Base-by-base conservation (phyloP, 2,888 invertebrate species). In the Melanostoma mellinum region DNA sequence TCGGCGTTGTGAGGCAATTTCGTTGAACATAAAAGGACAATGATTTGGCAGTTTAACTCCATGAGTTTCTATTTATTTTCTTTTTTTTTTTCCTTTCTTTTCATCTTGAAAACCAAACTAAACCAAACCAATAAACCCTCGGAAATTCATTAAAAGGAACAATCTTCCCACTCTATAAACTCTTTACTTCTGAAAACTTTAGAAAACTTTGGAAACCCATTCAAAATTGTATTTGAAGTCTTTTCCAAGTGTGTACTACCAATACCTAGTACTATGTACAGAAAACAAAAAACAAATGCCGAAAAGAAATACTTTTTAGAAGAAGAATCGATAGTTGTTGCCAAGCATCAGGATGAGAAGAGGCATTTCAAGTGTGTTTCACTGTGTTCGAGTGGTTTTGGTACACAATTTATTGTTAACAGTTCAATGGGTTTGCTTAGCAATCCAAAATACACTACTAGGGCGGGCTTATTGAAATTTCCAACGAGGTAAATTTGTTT, bases 371-470 rank as follows among this genome's bases (percentile, higher is more conserved):
- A 72, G 58, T 50, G 56, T 63, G 20, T 61, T 61, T 56, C 56
- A 42, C 50, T 63, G 50, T 65, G 46, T 72, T 53, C 55, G 65
- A 77, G 77, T 77, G 65, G 77, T 77, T 77, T 52, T 42, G 9
- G 46, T 38, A 71, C 61, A 77, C 55, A 65, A 78, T 78, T 78
- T 78, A 78, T 78, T 78, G 72, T 72, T 58, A 78, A 65, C 65
- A 72, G 77, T 78, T 78, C 77, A 78, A 78, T 78, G 58, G 50
- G 72, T 78, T 78, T 78, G 72, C 52, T 72, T 42, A 65, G 56
- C 63, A 76, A 69, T 69, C 8, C 46, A 76, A 52, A 60, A 67
- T 75, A 67, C 58, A 60, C 67, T 67, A 20, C 52, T 40, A 58
- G 42, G 67, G 74, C 67, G 74, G 67, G 35, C 44, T 58, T 58